These are phyloP conservation scores for Heterotilapia buettikoferi DNA, from an alignment of 2,113 vertebrate species.

Conservation along the genomic window DNA sequence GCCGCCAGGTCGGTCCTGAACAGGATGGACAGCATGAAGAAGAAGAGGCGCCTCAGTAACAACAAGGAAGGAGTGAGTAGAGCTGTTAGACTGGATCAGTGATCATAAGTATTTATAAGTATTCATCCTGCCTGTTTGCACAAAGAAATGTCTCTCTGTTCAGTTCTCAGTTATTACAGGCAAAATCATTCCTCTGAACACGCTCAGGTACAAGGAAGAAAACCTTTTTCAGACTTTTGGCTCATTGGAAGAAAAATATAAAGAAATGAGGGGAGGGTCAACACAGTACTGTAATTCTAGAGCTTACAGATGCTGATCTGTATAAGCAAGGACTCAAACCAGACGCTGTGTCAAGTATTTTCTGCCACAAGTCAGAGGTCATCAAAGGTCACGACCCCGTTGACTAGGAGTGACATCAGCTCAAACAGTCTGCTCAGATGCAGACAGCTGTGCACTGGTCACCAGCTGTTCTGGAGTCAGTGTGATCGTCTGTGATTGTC, in stretches of 20 bases:
- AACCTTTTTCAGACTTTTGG: background rate
- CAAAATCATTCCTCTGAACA: fast-evolving
- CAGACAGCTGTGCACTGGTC: background rate
- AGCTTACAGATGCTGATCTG: background rate
- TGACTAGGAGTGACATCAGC: background rate
- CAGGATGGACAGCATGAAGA: slow-evolving; percentile 79
- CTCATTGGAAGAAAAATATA: background rate
- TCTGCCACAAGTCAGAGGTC: background rate
- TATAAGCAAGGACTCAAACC: background rate
- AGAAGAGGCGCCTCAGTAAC: slow-evolving; percentile 66
- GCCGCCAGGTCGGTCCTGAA: slow-evolving; percentile 69
- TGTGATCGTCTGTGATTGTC: background rate
- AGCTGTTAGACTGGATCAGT: background rate
- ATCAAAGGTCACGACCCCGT: background rate
- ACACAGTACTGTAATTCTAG: background rate
- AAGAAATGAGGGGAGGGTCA: background rate
- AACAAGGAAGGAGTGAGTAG: slow-evolving; percentile 56
- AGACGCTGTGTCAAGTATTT: background rate
- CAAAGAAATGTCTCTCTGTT: background rate
- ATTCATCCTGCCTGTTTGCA: background rate
- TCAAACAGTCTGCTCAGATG: fast-evolving
- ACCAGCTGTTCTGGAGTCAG: background rate
- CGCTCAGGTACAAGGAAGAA: background rate
- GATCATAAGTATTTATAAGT: background rate
- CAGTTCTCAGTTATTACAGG: background rate